These are phyloP conservation scores for Volucella inanis DNA, from an alignment of 2,888 invertebrate genomes.

Conservation along the genomic window DNA sequence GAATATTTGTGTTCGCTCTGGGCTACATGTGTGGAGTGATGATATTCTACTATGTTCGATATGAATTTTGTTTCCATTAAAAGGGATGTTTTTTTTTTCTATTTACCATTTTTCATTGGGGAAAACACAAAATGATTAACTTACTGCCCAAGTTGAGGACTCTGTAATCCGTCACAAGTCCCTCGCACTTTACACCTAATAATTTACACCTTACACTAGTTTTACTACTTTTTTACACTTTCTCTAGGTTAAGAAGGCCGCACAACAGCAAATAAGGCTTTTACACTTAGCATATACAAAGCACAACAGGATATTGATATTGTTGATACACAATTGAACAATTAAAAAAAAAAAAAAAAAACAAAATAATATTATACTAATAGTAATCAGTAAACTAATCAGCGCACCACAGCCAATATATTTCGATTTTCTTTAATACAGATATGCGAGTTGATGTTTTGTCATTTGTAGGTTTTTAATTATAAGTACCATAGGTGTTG, in stretches of 20 bases:
- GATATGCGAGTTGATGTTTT: constrained; percentile 41
- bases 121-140: constrained; percentile 11
- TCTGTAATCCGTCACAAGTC: constrained; percentile 21
- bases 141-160: constrained; percentile 29
- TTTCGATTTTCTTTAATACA: neutral
- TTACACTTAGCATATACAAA: too few relatives aligned
- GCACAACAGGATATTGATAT: too few relatives aligned
- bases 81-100: too few relatives aligned
- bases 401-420: constrained; percentile 37
- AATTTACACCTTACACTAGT: constrained; percentile 14
- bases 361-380: too few relatives aligned
- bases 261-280: too few relatives aligned
- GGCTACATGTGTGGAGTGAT: constrained; percentile 15
- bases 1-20: constrained; percentile 18
- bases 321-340: too few relatives aligned
- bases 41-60: too few relatives aligned
- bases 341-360: too few relatives aligned
- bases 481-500: neutral
- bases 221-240: neutral
- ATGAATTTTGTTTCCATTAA: neutral
- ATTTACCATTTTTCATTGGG: too few relatives aligned
- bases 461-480: neutral
- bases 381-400: neutral
- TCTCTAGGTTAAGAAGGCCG: too few relatives aligned
- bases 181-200: neutral